Evolutionary conservation across 2,797 vertebrate species (phyloP), one percentile per base, ranked within the genome.

Genomic region (Amblyraja radiata): DNA sequence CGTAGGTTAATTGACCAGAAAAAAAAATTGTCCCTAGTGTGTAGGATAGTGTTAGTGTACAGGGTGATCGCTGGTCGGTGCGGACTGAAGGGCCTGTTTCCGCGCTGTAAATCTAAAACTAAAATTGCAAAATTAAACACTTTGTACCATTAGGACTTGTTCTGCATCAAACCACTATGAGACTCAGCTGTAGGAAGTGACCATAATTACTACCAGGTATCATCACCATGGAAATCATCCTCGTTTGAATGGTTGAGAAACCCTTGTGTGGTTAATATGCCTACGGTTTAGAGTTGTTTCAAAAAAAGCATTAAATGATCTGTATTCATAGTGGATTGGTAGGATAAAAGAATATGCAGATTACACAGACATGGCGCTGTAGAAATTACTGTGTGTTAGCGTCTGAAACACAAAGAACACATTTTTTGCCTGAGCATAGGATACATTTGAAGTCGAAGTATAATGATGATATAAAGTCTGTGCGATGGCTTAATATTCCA

Each of bases 201-300:
- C 90, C 90, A 74, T 74, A 76, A 76, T 92, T 92, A 71, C 76
- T 92, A 92, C 90, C 71, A 76, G 73, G 90, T 92, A 76, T 73
- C 90, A 92, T 92, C 68, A 54, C 90, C 71, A 92, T 92, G 90
- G 90, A 92, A 39, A 92, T 92, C 14, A 16, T 76, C 2, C 90
- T 92, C 39, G 92, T 92, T 92, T 92, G 71, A 92, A 92, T 92
- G 46, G 54, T 92, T 92, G 90, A 92, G 90, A 92, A 90, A 76
- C 90, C 71, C 90, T 92, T 92, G 71, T 92, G 90, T 23, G 25
- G 90, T 18, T 92, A 92, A 92, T 28, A 28, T 58, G 36, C 90
- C 71, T 74, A 71, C 71, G 74, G 71, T 92, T 92, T 92, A 76
- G 39, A 25, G 71, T 92, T 92, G 39, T 71, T 92, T 92, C 39